A percentile compares a stretch with the other conserved stretches of the same genome.
Conservation (phyloP, 2,113 vertebrate species). For the Agapornis roseicollis region DNA sequence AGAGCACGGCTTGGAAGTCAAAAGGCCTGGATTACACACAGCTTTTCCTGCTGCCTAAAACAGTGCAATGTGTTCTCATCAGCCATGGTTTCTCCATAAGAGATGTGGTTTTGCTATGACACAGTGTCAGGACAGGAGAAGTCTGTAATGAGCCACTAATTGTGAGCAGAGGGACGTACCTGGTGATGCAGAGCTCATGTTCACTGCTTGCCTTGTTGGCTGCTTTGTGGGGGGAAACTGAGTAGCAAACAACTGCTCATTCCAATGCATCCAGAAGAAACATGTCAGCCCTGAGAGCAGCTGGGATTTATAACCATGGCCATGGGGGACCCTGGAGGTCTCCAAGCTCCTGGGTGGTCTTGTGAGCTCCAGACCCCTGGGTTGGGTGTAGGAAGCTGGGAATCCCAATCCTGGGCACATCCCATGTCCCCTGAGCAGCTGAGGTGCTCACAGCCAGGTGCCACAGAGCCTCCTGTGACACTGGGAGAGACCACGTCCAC, state of each 20-base stretch:
- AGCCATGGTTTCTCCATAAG: fast-evolving
- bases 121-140: fast-evolving
- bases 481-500: fast-evolving
- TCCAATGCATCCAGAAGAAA: background rate
- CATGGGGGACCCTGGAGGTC: fast-evolving
- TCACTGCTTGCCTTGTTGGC: background rate
- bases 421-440: background rate
- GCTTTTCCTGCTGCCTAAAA: background rate
- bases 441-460: background rate
- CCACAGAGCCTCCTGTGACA: fast-evolving
- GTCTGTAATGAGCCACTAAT: background rate
- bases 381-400: background rate
- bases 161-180: background rate
- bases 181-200: background rate
- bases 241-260: background rate
- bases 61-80: fast-evolving
- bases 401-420: background rate
- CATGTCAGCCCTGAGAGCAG: fast-evolving
- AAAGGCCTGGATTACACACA: background rate
- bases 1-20: background rate
- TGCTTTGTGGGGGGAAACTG: fast-evolving
- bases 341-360: background rate
- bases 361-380: background rate
- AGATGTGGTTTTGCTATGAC: background rate
- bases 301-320: background rate